Evolutionary conservation across 2,888 invertebrate species (phyloP).

Genomic region (Hyposoter didymator): DNA sequence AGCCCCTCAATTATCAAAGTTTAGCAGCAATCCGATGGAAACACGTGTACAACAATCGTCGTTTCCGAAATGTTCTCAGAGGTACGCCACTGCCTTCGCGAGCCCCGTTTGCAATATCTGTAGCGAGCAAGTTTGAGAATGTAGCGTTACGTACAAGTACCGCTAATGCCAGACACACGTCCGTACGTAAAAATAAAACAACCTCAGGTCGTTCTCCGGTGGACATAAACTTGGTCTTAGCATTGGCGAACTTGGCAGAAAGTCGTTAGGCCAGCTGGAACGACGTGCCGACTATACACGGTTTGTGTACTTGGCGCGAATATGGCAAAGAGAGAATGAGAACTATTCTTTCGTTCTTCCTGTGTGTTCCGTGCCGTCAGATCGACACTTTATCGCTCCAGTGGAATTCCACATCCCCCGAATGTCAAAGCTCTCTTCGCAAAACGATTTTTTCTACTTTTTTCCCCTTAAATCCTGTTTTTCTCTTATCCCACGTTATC

Average conservation of each 20-base stretch:
- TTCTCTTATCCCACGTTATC: neutral
- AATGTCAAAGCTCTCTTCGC: conserved; percentile 17
- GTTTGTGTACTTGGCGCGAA: neutral
- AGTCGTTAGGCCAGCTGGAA: conserved; percentile 43
- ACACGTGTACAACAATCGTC: conserved; percentile 17
- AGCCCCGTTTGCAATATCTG: neutral
- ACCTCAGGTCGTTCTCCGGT: conserved; percentile 26
- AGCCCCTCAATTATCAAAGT: conserved; percentile 40
- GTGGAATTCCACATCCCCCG: conserved; percentile 31
- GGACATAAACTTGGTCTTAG: conserved; percentile 38
- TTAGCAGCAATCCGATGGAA: conserved; percentile 29
- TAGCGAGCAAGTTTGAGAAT: neutral
- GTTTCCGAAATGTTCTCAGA: conserved; percentile 27
- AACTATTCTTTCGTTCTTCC: neutral
- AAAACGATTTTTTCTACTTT: neutral
- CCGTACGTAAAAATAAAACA: conserved; percentile 29
- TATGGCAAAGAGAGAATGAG: conserved; percentile 16
- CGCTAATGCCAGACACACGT: conserved; percentile 23
- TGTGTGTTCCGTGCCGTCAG: conserved; percentile 19
- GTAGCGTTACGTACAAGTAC: conserved; percentile 27
- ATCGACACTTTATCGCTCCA: conserved; percentile 30
- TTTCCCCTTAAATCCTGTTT: conserved; percentile 3
- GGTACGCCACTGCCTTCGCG: conserved; percentile 7
- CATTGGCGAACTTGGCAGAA: conserved; percentile 36
- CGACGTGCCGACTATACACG: conserved; percentile 12